phyloP scores from a whole-genome alignment of 1,140 invertebrate genomes.

The Nephila pilipes region DNA sequence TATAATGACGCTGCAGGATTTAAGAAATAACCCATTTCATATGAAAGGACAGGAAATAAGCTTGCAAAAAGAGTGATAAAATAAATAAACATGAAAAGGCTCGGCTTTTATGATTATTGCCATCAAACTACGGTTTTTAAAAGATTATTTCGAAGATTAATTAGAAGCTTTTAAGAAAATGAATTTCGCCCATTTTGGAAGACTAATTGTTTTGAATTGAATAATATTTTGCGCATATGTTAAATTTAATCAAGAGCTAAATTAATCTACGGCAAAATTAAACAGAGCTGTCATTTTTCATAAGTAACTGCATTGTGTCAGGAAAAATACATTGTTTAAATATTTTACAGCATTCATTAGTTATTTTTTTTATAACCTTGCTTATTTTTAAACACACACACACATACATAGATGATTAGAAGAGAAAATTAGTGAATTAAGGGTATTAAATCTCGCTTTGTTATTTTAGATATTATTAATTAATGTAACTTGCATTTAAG shows the following conservation, averaged over 20 bases:
- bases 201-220: neutral
- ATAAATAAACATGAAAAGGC: neutral
- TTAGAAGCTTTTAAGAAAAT: neutral
- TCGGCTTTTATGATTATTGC: neutral
- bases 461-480: too few relatives aligned
- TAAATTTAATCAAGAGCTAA: neutral
- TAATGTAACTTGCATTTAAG: too few relatives aligned
- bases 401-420: too few relatives aligned
- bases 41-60: neutral
- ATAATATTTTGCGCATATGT: neutral
- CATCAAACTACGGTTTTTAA: neutral
- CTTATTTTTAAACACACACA: too few relatives aligned
- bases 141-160: neutral
- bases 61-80: neutral
- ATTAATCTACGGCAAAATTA: neutral
- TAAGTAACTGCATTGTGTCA: neutral
- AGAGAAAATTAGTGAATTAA: too few relatives aligned
- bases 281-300: neutral
- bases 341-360: too few relatives aligned
- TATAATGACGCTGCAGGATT: neutral
- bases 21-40: neutral
- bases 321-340: too few relatives aligned
- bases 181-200: neutral
- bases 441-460: too few relatives aligned
- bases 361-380: too few relatives aligned